These are phyloP conservation scores for Halesus radiatus DNA, from an alignment of 1,140 invertebrate genomes.

Conservation along the genomic window DNA sequence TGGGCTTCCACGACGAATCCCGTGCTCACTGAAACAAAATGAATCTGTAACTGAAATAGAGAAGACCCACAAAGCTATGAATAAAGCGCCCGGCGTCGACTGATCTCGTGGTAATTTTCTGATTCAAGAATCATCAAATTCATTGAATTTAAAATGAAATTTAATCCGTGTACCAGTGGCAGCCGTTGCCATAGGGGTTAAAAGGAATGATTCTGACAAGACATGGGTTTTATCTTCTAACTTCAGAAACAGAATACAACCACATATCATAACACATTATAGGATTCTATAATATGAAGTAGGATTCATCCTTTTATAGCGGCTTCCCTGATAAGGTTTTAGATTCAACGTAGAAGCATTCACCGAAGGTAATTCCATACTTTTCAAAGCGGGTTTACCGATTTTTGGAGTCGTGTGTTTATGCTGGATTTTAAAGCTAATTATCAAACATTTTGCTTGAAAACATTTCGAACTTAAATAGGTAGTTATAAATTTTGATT, in stretches of 20 bases:
- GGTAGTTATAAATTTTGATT: no score
- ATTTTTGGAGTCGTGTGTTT: not conserved
- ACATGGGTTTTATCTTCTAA: conserved; percentile 49
- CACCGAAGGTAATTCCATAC: conserved; percentile 9
- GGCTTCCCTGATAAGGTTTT: conserved; percentile 37
- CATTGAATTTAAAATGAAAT: conserved; percentile 28
- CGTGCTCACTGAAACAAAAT: no score
- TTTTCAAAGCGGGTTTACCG: not conserved
- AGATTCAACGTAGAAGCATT: conserved; percentile 3
- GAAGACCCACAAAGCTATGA: no score
- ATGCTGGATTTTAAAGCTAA: not conserved
- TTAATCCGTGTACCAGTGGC: conserved; percentile 13
- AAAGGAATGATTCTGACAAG: conserved; percentile 42
- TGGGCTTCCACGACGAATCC: no score
- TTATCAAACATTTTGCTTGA: no score
- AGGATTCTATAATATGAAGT: conserved; percentile 26
- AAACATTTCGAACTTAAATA: no score
- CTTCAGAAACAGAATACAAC: conserved; percentile 24
- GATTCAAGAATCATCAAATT: conserved; percentile 17
- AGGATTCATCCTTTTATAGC: conserved; percentile 41
- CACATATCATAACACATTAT: conserved; percentile 38
- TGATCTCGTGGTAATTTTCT: not conserved
- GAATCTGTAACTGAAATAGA: no score
- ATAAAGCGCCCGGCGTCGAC: no score
- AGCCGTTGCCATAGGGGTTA: not conserved